phyloP scores from a whole-genome alignment of 2,113 vertebrate genomes.

The Colius striatus region DNA sequence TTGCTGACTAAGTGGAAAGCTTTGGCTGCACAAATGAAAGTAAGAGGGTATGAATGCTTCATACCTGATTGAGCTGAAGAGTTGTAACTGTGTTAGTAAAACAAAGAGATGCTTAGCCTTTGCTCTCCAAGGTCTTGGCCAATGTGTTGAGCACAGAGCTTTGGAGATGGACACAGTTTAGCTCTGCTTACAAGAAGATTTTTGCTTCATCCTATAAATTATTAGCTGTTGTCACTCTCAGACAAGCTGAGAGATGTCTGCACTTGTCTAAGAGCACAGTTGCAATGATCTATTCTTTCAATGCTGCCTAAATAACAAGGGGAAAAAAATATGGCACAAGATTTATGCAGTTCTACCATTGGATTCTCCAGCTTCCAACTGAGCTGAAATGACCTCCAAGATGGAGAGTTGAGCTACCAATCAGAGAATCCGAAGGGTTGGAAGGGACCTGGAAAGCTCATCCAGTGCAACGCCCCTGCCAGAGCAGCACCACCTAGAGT shows the following conservation, averaged over 20 bases:
- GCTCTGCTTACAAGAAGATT: neutral
- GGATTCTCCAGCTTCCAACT: neutral
- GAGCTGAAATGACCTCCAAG: neutral
- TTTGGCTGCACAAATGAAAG: neutral
- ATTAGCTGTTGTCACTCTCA: neutral
- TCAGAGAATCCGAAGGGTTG: too few species aligned
- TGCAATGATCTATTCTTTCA: neutral
- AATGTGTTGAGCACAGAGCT: neutral
- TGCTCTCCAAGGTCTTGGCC: neutral
- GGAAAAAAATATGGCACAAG: neutral
- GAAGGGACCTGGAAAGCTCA: too few species aligned
- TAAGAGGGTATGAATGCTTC: neutral
- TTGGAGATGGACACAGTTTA: neutral
- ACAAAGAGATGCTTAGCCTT: neutral
- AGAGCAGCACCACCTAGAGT: too few species aligned
- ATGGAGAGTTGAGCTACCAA: neutral
- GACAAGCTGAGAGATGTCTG: neutral
- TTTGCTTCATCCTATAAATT: neutral
- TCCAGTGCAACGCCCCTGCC: too few species aligned
- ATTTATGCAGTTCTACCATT: neutral
- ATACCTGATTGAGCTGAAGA: neutral
- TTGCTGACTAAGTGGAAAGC: neutral
- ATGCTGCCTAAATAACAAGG: neutral
- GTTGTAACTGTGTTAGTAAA: neutral
- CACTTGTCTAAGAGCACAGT: neutral